Conservation (phyloP, 2,113 vertebrate species). For the Malaclemys terrapin region DNA sequence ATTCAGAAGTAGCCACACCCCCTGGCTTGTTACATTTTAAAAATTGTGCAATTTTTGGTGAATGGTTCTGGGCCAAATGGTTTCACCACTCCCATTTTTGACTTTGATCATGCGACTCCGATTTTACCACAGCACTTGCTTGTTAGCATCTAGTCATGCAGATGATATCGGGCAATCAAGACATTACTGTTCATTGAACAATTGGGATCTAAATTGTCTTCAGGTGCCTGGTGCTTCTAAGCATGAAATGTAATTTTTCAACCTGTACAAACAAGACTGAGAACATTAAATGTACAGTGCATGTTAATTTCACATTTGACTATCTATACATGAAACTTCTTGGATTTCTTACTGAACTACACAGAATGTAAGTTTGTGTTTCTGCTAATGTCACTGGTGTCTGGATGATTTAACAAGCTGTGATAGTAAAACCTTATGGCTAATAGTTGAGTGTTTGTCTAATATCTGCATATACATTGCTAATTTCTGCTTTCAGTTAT, state of each 20-base stretch:
- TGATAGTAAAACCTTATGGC: background rate
- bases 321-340: accelerated
- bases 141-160: conserved; percentile 65
- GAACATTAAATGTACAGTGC: conserved; percentile 9
- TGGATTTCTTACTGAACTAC: background rate
- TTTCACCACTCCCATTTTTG: background rate
- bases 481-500: background rate
- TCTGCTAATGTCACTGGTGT: background rate
- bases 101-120: background rate
- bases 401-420: background rate
- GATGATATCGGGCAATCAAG: conserved; percentile 59
- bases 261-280: conserved; percentile 16
- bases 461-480: background rate
- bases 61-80: background rate
- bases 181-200: conserved; percentile 41
- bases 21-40: conserved; percentile 34
- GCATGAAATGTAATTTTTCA: conserved; percentile 57
- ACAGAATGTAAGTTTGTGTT: background rate
- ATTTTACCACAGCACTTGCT: background rate
- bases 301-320: background rate
- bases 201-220: conserved; percentile 18
- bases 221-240: conserved; percentile 31
- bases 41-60: conserved; percentile 3
- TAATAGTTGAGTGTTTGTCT: background rate
- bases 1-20: background rate